phyloP scores from a whole-genome alignment of 2,113 vertebrate genomes.

The Neolamprologus devosi region DNA sequence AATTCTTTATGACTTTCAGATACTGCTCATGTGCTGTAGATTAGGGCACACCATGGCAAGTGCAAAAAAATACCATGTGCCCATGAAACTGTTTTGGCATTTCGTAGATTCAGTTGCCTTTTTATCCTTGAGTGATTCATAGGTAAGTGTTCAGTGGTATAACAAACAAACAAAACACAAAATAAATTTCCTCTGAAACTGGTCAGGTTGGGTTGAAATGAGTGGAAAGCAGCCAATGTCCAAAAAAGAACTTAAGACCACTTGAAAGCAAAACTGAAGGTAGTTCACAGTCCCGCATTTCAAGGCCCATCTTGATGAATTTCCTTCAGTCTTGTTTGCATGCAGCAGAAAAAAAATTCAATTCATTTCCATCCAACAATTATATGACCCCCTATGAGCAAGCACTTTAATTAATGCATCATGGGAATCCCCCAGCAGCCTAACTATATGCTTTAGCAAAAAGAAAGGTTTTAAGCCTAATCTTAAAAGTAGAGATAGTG shows the following conservation, averaged over 20 bases:
- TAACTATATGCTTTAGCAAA: not conserved
- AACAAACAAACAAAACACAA: not conserved
- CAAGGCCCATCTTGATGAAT: not conserved
- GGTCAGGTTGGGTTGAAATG: not conserved
- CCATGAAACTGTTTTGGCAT: not conserved
- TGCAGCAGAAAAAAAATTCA: not conserved
- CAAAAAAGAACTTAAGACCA: not conserved
- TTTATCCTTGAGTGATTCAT: not conserved
- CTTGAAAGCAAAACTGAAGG: not conserved
- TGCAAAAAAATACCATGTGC: not conserved
- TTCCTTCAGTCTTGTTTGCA: not conserved
- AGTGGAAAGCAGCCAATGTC: not conserved
- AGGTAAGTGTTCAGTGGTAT: not conserved
- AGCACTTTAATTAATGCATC: not conserved
- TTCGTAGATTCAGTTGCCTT: not conserved
- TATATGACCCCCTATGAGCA: not conserved
- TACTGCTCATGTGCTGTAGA: fast-evolving
- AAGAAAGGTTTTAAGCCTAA: not conserved
- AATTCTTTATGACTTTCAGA: not conserved
- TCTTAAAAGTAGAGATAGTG: not conserved
- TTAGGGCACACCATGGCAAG: not conserved
- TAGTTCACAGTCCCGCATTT: not conserved
- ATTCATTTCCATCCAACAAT: not conserved
- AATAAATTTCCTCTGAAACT: not conserved
- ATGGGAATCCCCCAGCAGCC: not conserved